These are phyloP conservation scores for Pseudorasbora parva DNA, from an alignment of 2,113 vertebrate genomes.

Conservation along the genomic window DNA sequence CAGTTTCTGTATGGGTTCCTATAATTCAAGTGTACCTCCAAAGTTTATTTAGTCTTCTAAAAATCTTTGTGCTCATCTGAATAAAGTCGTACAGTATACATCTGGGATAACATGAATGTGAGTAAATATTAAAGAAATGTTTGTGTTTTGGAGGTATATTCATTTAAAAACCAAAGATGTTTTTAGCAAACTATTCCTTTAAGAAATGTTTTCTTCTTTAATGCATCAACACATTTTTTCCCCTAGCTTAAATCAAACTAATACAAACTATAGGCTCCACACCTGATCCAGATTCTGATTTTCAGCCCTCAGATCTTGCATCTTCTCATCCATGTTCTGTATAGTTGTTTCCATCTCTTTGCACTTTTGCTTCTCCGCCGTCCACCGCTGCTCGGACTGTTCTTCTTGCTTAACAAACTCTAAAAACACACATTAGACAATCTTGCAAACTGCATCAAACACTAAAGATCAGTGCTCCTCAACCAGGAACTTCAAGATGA, in stretches of 20 bases:
- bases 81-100: no score
- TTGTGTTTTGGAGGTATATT: no score
- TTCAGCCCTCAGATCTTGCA: conserved; percentile 76
- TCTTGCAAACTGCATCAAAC: background rate
- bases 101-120: no score
- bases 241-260: conserved; percentile 73
- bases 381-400: conserved; percentile 72
- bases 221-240: conserved; percentile 65
- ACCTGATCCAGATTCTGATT: conserved; percentile 82
- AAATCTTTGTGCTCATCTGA: no score
- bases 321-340: conserved; percentile 76
- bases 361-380: conserved; percentile 78
- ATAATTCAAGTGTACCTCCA: no score
- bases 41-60: no score
- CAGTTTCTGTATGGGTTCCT: no score
- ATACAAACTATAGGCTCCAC: background rate
- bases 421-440: conserved; percentile 56
- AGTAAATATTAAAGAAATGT: no score
- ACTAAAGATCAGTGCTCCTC: no score
- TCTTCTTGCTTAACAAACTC: conserved; percentile 77
- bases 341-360: conserved; percentile 79
- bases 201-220: conserved; percentile 47
- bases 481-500: no score
- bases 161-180: no score
- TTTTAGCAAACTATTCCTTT: no score